Conservation (phyloP, 2,888 invertebrate genomes). For the Macropis europaea region DNA sequence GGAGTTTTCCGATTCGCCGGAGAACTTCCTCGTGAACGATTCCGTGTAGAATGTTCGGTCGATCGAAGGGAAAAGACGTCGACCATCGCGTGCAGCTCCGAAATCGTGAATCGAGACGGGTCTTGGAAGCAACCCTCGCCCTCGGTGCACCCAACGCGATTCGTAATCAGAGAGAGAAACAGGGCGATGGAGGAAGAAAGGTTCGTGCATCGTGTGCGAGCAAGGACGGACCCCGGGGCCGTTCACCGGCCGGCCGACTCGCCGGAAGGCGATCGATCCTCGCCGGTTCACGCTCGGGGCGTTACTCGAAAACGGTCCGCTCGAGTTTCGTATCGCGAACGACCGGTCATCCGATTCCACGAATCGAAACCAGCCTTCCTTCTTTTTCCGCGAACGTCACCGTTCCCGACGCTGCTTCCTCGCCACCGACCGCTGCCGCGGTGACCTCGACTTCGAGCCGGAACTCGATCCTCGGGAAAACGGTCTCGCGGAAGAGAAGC, state of each 20-base stretch:
- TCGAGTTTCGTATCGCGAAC: neutral
- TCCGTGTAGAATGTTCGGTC: constrained; percentile 2
- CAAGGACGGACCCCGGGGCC: neutral
- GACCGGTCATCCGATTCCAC: neutral
- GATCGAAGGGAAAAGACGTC: constrained; percentile 26
- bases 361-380: no score
- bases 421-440: no score
- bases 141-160: constrained; percentile 31
- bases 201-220: constrained; percentile 23
- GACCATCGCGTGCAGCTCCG: constrained; percentile 53
- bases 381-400: no score
- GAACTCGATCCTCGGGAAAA: no score
- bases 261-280: constrained; percentile 3
- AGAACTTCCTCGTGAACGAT: neutral
- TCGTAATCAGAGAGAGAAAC: constrained; percentile 34
- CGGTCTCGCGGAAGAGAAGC: no score
- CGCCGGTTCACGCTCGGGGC: neutral
- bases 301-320: neutral
- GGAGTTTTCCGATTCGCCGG: neutral
- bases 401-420: no score
- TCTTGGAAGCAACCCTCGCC: constrained; percentile 49
- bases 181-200: neutral
- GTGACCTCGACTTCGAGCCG: no score
- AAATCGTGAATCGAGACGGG: constrained; percentile 59
- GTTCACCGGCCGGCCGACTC: neutral